Evolutionary conservation across 2,113 vertebrate genomes (phyloP).

Genomic region (Xiphophorus hellerii): DNA sequence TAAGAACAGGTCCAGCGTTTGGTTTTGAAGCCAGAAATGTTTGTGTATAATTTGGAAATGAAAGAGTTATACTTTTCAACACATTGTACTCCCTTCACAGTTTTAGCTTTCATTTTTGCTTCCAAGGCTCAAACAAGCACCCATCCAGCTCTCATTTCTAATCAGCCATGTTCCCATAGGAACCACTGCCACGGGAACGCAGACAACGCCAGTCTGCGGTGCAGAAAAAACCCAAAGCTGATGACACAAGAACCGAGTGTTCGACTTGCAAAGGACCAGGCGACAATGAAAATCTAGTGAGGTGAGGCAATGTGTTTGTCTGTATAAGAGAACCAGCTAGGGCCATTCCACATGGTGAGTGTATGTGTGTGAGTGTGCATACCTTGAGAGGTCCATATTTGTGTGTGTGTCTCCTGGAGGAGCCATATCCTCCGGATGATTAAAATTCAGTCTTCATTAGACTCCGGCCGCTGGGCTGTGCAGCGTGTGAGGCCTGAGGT

Average conservation of each 20-base stretch:
- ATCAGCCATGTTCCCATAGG: conserved; percentile 82
- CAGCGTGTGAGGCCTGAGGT: conserved; percentile 36
- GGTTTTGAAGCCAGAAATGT: too few relatives aligned
- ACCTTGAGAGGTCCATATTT: background rate
- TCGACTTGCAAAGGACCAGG: conserved; percentile 93
- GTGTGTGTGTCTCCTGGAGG: conserved; percentile 35
- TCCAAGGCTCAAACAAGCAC: conserved; percentile 4
- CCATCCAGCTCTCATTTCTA: conserved; percentile 46
- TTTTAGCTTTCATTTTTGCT: background rate
- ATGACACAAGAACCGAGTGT: conserved; percentile 94
- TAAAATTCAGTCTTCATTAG: conserved; percentile 79
- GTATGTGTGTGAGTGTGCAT: conserved; percentile 18
- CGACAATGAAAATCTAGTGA: conserved; percentile 98
- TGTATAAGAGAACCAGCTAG: background rate
- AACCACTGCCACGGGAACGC: conserved; percentile 89
- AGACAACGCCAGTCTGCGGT: conserved; percentile 89
- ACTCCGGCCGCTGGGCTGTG: conserved; percentile 55
- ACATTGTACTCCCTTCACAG: background rate
- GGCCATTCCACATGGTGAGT: background rate
- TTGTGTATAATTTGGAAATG: background rate
- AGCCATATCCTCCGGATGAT: conserved; percentile 72
- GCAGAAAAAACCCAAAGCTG: conserved; percentile 94
- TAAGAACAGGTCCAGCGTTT: background rate
- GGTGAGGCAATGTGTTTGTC: conserved; percentile 77
- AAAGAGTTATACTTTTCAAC: background rate